Evolutionary conservation across 2,797 vertebrate genomes (phyloP).

Genomic region (Muscicapa striata): DNA sequence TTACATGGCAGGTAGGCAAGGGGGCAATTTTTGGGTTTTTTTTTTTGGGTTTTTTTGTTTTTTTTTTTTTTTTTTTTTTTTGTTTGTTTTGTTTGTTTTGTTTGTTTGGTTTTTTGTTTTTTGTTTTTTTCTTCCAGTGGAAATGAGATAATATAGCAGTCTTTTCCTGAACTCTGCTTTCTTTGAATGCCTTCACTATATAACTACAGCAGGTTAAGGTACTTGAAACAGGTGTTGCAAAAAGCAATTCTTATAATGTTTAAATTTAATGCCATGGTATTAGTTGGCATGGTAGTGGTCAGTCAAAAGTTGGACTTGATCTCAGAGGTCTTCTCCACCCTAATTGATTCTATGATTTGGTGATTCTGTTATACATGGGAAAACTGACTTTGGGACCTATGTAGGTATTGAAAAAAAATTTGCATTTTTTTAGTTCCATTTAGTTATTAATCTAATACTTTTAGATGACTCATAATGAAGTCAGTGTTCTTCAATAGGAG

Average conservation of each 20-base stretch:
- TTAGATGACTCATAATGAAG: neutral
- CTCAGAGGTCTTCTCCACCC: neutral
- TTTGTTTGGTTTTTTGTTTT: too few relatives aligned
- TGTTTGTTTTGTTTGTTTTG: neutral
- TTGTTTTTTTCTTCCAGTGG: too few relatives aligned
- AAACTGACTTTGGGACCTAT: neutral
- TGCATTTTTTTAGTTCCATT: neutral
- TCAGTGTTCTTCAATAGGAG: neutral
- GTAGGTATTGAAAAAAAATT: neutral
- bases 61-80: neutral
- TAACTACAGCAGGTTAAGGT: neutral
- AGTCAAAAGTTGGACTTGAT: neutral
- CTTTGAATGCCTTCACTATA: neutral
- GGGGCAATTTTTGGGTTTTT: neutral
- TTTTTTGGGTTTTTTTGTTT: neutral
- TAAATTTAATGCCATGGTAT: neutral
- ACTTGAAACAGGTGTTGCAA: neutral
- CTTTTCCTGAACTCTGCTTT: neutral
- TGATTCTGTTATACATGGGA: neutral
- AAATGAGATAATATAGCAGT: neutral
- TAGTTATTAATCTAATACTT: neutral
- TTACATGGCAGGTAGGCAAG: neutral
- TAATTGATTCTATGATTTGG: neutral
- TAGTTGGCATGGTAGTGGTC: neutral
- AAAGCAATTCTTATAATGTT: neutral